phyloP scores from a whole-genome alignment of 2,797 vertebrate genomes.

The Chaetodon trifasciatus region DNA sequence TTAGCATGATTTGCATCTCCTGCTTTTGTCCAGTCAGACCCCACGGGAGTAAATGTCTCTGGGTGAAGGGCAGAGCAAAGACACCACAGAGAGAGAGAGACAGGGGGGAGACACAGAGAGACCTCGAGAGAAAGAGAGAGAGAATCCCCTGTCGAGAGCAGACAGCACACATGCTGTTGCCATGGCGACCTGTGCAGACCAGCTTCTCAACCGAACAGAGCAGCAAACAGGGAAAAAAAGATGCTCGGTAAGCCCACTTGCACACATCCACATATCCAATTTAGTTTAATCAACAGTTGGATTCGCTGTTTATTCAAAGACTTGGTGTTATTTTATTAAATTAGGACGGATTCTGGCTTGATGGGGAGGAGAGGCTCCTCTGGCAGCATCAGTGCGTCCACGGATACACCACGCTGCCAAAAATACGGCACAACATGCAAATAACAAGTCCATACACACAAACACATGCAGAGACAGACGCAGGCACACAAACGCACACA shows the following conservation, averaged over 20 bases:
- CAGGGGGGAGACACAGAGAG: not conserved
- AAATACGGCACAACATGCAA: constrained; percentile 32
- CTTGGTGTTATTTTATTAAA: constrained; percentile 19
- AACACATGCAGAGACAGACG: not conserved
- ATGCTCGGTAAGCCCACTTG: constrained; percentile 1
- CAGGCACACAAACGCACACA: not conserved
- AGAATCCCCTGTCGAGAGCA: constrained; percentile 24
- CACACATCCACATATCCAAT: constrained; percentile 21
- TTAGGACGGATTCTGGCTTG: not conserved
- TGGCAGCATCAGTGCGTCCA: not conserved
- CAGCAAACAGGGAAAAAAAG: constrained; percentile 19
- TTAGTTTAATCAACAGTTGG: constrained; percentile 37
- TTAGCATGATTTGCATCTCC: constrained; percentile 61
- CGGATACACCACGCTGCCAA: not conserved
- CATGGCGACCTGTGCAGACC: constrained; percentile 66
- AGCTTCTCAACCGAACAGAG: constrained; percentile 52
- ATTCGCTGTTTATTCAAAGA: constrained; percentile 13
- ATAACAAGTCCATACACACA: not conserved
- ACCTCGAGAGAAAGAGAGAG: not conserved
- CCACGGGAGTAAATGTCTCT: constrained; percentile 60
- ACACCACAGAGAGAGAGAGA: constrained; percentile 14
- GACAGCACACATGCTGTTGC: constrained; percentile 73
- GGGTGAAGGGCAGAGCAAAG: constrained; percentile 68
- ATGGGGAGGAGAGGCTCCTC: not conserved
- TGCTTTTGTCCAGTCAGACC: constrained; percentile 72